Conservation (phyloP, 2,113 vertebrate genomes). For the Coreoperca whiteheadi region DNA sequence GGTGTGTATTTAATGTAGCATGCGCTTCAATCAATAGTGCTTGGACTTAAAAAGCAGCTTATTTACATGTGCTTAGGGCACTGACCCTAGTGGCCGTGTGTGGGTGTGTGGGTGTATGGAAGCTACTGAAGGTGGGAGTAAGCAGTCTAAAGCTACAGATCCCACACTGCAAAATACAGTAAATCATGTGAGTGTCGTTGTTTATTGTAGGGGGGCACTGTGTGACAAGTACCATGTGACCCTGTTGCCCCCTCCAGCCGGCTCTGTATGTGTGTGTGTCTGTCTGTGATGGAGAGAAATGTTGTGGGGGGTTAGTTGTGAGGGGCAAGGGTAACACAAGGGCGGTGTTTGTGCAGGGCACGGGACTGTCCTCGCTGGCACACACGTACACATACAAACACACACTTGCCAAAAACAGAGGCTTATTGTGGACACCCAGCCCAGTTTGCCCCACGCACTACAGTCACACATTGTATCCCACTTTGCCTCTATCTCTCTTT, state of each 20-base stretch:
- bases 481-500: constrained; percentile 38
- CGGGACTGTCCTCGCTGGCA: constrained; percentile 72
- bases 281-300: constrained; percentile 24
- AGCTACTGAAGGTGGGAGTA: constrained; percentile 33
- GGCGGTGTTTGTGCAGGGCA: constrained; percentile 80
- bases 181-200: constrained; percentile 30
- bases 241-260: constrained; percentile 19
- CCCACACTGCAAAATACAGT: constrained; percentile 32
- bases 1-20: background rate
- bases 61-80: constrained; percentile 17
- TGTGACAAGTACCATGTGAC: constrained; percentile 60
- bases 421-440: constrained; percentile 75
- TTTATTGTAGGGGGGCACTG: constrained; percentile 22
- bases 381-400: constrained; percentile 60
- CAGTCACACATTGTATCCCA: constrained; percentile 74
- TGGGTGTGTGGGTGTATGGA: background rate
- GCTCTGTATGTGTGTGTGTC: constrained; percentile 44
- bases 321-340: constrained; percentile 75
- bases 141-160: constrained; percentile 29
- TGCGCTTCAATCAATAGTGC: background rate
- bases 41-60: constrained; percentile 5
- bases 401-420: constrained; percentile 77
- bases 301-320: constrained; percentile 13
- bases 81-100: background rate
- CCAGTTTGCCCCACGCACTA: constrained; percentile 64